Evolutionary conservation across 2,113 vertebrate species (phyloP), one percentile per base, ranked within the genome.

Genomic region (Chelonoidis abingdonii): DNA sequence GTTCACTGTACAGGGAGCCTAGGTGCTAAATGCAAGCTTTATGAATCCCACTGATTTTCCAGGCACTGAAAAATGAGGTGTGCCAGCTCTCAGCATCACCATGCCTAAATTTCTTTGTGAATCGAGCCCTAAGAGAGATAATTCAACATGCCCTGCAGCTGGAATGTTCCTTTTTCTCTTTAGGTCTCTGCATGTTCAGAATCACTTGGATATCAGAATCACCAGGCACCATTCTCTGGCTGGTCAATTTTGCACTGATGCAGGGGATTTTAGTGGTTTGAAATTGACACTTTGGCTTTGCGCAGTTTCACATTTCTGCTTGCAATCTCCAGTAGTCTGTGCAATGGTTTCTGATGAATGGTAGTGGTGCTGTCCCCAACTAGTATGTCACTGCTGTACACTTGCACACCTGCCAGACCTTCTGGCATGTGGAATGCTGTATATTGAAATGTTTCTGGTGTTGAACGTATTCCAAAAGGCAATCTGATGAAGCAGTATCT

Each of bases 321-420:
- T 2, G 2, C 53, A 6, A 12, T 44, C 72, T 53, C 83, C 35
- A 49, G 41, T 1, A 41, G 38, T 41, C 81, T 83, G n/a, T 5
- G 38, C 38, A 14, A 13, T 44, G 41, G 17, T 54, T 59, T 56
- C 41, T 84, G 57, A 31, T 72, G 41, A 57, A 53, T 0, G 4
- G 50, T 29, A 0, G 1, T 29, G 22, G 38, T 25, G 17, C 38
- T 41, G n/a, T 72, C 65, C 57, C 75, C 0, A 0, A 0, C 2
- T 4, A 29, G 78, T 93, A 91, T 12, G 22, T 35, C 50, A 72
- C 57, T 0, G 1, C 24, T 8, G 38, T 2, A 76, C 79, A 86
- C 56, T n/a, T 85, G 25, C 53, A 6, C 5, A 83, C 35, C 62
- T 10, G 0, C 0, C 3, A 44, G 79, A 9, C 38, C 4, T 8